A percentile compares a stretch with the other conserved stretches of the same genome.
phyloP scores from a whole-genome alignment of 2,888 invertebrate genomes.

The Anaspis maculata region DNA sequence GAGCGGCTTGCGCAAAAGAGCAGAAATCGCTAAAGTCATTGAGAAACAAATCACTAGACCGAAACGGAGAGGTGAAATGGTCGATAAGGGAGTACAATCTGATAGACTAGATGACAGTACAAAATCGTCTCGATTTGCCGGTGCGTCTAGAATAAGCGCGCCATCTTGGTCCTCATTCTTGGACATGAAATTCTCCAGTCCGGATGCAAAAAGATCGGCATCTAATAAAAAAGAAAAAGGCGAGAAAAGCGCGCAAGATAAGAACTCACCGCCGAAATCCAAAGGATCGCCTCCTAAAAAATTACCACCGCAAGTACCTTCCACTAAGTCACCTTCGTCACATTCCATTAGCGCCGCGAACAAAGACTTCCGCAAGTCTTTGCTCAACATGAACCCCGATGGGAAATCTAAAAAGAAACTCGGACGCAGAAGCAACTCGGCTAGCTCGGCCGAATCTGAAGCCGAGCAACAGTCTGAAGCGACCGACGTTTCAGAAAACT shows the following conservation, averaged over 20 bases:
- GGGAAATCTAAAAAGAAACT: slow-evolving; percentile 34
- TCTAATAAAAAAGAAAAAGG: slow-evolving; percentile 38
- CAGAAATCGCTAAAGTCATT: slow-evolving; percentile 63
- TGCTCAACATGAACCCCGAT: slow-evolving; percentile 55
- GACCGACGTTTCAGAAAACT: slow-evolving; percentile 35
- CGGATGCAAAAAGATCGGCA: slow-evolving; percentile 38
- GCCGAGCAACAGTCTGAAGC: slow-evolving; percentile 45
- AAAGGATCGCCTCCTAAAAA: slow-evolving; percentile 28
- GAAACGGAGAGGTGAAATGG: slow-evolving; percentile 47
- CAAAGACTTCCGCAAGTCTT: slow-evolving; percentile 68
- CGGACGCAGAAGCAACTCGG: slow-evolving; percentile 43
- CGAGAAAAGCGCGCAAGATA: slow-evolving; percentile 25
- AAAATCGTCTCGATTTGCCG: slow-evolving; percentile 57
- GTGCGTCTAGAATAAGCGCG: slow-evolving; percentile 46
- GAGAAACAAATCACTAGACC: slow-evolving; percentile 60
- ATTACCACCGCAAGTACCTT: slow-evolving; percentile 43
- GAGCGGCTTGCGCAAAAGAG: slow-evolving; percentile 50
- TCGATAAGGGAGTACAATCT: slow-evolving; percentile 67
- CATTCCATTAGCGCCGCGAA: slow-evolving; percentile 48
- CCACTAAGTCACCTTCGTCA: slow-evolving; percentile 31
- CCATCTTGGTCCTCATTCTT: slow-evolving; percentile 59
- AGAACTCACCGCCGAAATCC: slow-evolving; percentile 21
- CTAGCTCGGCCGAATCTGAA: slow-evolving; percentile 43
- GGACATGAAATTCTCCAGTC: slow-evolving; percentile 43
- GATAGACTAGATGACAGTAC: slow-evolving; percentile 64